Base-by-base conservation (phyloP, 2,888 invertebrate species). In the Standfussiana lucernea region DNA sequence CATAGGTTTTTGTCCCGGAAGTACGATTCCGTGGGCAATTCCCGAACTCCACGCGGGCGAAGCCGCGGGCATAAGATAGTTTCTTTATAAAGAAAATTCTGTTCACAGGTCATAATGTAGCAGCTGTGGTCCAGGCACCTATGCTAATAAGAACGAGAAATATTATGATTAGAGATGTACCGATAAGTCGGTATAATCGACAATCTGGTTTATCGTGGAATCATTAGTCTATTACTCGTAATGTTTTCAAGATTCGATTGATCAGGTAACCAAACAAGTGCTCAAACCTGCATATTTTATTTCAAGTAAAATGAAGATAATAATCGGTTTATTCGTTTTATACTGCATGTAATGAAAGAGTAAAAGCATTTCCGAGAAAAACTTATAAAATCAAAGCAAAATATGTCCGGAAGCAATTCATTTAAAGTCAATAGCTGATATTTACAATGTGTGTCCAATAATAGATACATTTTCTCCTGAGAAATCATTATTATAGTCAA, bases 401-500 rank as follows among this genome's bases (percentile, higher is more conserved):
- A 75, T 32, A 80, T 42, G 21, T 72, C 75, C 65, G 71, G 61
- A 80, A 72, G 59, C 69, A 84, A 77, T 81, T 84, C 66, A 72
- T 77, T 77, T 53, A 70, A 69, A 83, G 62, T 72, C 66, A 79
- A 82, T 75, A 69, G 53, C 65, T 66, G 47, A 59, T 82, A 77
- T 79, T 76, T 71, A 77, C 76, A 79, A 76, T 66, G 59, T 56
- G 45, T 35, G 21, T 67, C 71, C 68, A 74, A 75, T 80, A 76
- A 83, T 79, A 80, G 79, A 80, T 69, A 74, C 66, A 77, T 77
- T 83, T 74, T 82, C 70, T 75, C 72, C 68, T 68, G 45, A 82
- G 78, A 81, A 86, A 87, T 86, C 45, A 78, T 78, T 82, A 84
- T 73, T 82, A 85, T 56, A 80, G 70, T 68, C 32, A 75, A 86